phyloP scores from a whole-genome alignment of 2,888 invertebrate species.

The Vesta saturnalis region DNA sequence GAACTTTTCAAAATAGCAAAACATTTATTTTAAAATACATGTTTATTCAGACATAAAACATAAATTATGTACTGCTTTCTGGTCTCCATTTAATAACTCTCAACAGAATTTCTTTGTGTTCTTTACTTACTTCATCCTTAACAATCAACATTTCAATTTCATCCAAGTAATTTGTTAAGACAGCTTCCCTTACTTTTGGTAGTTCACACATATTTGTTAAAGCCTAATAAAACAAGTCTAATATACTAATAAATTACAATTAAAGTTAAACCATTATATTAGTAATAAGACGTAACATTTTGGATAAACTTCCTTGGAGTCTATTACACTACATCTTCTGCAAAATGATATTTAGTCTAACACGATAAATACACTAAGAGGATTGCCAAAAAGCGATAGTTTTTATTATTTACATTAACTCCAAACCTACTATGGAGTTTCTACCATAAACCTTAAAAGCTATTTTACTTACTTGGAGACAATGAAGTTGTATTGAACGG shows the following conservation, averaged over 20 bases:
- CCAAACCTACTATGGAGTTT: not conserved
- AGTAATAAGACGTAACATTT: not conserved
- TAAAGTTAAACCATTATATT: no score
- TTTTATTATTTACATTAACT: not conserved
- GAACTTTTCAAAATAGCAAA: no score
- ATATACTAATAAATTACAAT: no score
- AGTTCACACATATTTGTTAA: constrained; percentile 54
- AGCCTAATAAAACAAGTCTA: constrained; percentile 41
- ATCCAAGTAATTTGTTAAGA: constrained; percentile 44
- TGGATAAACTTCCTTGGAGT: not conserved
- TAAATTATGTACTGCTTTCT: constrained; percentile 18
- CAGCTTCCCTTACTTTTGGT: constrained; percentile 46
- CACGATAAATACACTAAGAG: constrained; percentile 3
- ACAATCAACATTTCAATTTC: constrained; percentile 44
- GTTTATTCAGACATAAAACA: no score
- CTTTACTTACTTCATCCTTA: constrained; percentile 41
- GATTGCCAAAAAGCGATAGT: not conserved
- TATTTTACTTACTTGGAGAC: constrained; percentile 42
- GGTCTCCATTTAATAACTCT: constrained; percentile 49
- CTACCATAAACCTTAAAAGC: no score
- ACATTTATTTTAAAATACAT: no score
- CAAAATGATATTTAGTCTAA: no score
- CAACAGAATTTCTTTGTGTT: constrained; percentile 47
- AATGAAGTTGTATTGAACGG: constrained; percentile 39
- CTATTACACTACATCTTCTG: not conserved